phyloP scores from a whole-genome alignment of 2,113 vertebrate species.

The Trinectes maculatus region DNA sequence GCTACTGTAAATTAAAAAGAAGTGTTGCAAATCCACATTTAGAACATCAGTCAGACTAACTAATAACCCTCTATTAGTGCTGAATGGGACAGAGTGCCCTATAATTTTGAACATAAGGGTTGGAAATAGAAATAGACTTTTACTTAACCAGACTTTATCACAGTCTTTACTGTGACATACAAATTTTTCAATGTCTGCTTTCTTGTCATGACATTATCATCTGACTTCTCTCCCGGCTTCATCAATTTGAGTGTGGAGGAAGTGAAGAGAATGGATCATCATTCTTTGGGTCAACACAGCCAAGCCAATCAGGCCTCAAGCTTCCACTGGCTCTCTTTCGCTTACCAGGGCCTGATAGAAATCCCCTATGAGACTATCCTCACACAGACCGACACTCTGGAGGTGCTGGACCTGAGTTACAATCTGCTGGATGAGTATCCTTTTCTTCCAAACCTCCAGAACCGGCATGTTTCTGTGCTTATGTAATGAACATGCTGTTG shows the following conservation, averaged over 20 bases:
- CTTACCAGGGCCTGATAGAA: slow-evolving; percentile 78
- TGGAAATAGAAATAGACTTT: no score
- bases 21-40: background rate
- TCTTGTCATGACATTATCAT: slow-evolving; percentile 24
- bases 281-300: slow-evolving; percentile 6
- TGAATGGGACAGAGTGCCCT: no score
- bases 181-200: background rate
- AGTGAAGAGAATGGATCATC: slow-evolving; percentile 51
- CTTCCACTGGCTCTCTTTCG: slow-evolving; percentile 78
- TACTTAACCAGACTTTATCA: background rate
- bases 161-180: background rate
- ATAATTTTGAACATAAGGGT: no score
- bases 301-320: slow-evolving; percentile 20
- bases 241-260: background rate
- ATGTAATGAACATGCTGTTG: background rate
- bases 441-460: slow-evolving; percentile 42
- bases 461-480: background rate
- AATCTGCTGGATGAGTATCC: slow-evolving; percentile 84
- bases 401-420: slow-evolving; percentile 83
- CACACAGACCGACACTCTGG: slow-evolving; percentile 64
- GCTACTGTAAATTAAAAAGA: background rate
- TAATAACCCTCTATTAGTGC: no score
- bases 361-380: slow-evolving; percentile 80
- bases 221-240: slow-evolving; percentile 35
- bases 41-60: no score